These are phyloP conservation scores for Megaustenia siamemsis DNA, from an alignment of 2,888 invertebrate species.

Conservation along the genomic window DNA sequence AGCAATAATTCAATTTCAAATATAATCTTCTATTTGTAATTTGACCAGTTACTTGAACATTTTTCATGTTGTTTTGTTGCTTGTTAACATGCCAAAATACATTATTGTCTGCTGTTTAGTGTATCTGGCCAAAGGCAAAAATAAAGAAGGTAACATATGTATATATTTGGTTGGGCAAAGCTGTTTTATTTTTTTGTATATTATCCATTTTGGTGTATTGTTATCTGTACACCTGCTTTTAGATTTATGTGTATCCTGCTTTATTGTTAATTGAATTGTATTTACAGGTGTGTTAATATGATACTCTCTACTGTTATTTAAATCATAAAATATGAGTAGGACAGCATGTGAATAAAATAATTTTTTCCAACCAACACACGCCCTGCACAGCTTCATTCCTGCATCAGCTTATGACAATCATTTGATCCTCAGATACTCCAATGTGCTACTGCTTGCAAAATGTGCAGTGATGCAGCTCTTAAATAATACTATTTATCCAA, in stretches of 20 bases:
- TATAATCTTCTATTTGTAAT: neutral
- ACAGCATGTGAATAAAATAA: no score
- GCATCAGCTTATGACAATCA: no score
- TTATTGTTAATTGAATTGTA: no score
- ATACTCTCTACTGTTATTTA: no score
- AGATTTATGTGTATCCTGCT: neutral
- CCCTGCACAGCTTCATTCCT: no score
- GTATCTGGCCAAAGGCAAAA: conserved; percentile 45
- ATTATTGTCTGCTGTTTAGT: conserved; percentile 29
- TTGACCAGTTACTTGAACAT: neutral
- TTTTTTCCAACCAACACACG: no score
- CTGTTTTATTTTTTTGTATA: neutral
- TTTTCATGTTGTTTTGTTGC: neutral
- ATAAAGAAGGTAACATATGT: conserved; percentile 44
- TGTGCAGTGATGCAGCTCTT: no score
- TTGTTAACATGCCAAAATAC: neutral
- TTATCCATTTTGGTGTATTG: neutral
- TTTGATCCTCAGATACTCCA: no score
- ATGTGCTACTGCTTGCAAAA: no score
- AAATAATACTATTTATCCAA: no score
- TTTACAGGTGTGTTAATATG: no score
- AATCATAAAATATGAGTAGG: no score
- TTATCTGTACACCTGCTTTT: neutral
- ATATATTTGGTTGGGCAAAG: conserved; percentile 17
- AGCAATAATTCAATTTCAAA: neutral